These are phyloP conservation scores for Diploscapter pachys DNA, from an alignment of 1,140 invertebrate genomes.

Conservation along the genomic window DNA sequence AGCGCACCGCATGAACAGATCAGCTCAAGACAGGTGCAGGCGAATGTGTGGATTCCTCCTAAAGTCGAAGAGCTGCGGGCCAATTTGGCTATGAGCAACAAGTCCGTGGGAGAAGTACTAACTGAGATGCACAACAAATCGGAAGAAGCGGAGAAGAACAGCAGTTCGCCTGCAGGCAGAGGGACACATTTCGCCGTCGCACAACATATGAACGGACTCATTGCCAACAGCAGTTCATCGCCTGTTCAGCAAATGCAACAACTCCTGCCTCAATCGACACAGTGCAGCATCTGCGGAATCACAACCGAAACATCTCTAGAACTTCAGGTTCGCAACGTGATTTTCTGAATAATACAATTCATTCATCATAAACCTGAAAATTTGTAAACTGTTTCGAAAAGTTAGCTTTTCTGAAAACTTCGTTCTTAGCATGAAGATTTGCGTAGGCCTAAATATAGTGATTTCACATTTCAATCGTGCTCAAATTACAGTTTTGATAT, in stretches of 20 bases:
- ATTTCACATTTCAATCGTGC: too few relatives aligned
- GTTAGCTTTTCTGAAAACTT: not conserved
- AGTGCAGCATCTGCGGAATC: conserved; percentile 17
- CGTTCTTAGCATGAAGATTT: not conserved
- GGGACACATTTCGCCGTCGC: conserved; percentile 7
- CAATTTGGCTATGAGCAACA: not conserved
- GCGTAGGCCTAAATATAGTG: not conserved
- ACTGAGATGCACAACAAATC: not conserved
- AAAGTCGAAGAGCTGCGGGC: conserved; percentile 2
- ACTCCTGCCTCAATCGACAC: conserved; percentile 6
- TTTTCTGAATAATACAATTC: not conserved
- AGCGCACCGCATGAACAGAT: not conserved
- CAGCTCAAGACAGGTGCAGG: not conserved
- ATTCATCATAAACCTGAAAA: too few relatives aligned
- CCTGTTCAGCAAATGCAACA: not conserved
- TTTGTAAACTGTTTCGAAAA: not conserved
- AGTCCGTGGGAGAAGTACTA: not conserved
- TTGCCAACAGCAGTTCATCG: conserved; percentile 9
- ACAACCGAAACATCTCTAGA: conserved; percentile 22
- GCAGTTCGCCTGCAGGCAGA: not conserved
- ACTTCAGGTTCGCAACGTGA: not conserved
- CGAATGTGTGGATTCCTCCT: conserved; percentile 37
- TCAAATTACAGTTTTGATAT: too few relatives aligned
- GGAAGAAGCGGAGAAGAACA: not conserved
- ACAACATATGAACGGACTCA: conserved; percentile 4